A percentile compares a stretch with the other conserved stretches of the same genome.
Evolutionary conservation across 2,113 vertebrate genomes (phyloP).

Genomic region (Aphyosemion australe): DNA sequence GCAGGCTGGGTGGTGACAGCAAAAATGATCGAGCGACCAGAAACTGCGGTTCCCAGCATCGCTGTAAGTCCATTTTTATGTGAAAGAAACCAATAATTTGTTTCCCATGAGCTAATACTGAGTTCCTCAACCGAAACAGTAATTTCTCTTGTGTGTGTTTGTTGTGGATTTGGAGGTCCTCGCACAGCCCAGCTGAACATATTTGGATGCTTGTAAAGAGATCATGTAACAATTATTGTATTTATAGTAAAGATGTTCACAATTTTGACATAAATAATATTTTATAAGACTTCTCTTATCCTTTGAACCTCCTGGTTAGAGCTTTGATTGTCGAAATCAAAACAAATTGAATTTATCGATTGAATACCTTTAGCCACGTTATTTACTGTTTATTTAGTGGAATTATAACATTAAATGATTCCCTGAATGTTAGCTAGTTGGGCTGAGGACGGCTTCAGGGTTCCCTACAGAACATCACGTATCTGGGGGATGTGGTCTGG

Average conservation of each 20-base stretch:
- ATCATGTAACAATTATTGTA: too few relatives aligned
- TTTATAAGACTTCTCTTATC: not conserved
- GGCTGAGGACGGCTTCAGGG: too few relatives aligned
- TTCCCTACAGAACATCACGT: not conserved
- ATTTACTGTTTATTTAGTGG: too few relatives aligned
- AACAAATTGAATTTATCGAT: not conserved
- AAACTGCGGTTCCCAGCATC: slow-evolving; percentile 78
- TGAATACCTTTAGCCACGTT: not conserved
- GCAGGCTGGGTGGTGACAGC: slow-evolving; percentile 70
- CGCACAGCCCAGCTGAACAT: not conserved
- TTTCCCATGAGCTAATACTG: rapidly evolving
- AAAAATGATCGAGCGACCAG: slow-evolving; percentile 81
- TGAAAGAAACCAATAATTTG: not conserved
- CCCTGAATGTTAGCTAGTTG: not conserved
- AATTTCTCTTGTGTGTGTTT: not conserved
- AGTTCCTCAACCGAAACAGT: not conserved
- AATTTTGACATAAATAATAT: not conserved
- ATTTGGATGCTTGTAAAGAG: not conserved
- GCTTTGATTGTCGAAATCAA: not conserved
- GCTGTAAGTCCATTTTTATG: slow-evolving; percentile 71
- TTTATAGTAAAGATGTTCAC: not conserved
- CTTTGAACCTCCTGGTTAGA: too few relatives aligned
- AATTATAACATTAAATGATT: not conserved
- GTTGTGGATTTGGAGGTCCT: not conserved
- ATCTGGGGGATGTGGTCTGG: slow-evolving; percentile 8